These are phyloP conservation scores for Colinus virginianus DNA, from an alignment of 2,113 vertebrate species.

Conservation along the genomic window DNA sequence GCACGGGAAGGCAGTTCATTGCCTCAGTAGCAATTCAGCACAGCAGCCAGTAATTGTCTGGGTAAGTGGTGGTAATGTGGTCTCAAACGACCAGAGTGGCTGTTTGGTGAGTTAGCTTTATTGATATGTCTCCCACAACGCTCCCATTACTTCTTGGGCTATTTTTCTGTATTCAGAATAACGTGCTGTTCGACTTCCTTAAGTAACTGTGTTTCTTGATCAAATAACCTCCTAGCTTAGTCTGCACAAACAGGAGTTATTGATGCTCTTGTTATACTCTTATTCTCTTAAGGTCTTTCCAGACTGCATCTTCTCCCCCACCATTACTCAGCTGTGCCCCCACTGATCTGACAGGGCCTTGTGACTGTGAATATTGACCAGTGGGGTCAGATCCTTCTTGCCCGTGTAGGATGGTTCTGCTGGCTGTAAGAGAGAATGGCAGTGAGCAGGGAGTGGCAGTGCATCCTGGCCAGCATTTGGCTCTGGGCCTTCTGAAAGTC, in stretches of 20 bases:
- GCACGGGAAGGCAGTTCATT: not conserved
- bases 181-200: not conserved
- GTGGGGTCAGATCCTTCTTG: not conserved
- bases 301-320: not conserved
- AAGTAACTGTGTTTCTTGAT: not conserved
- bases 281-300: not conserved
- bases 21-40: not conserved
- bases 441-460: not conserved
- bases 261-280: rapidly evolving
- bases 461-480: not conserved
- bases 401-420: rapidly evolving
- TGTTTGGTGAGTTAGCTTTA: not conserved
- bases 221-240: not conserved
- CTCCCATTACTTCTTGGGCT: not conserved
- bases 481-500: not conserved
- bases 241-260: not conserved
- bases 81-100: not conserved
- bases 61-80: not conserved
- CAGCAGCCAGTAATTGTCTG: not conserved
- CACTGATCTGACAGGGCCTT: not conserved
- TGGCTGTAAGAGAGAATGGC: not conserved
- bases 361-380: not conserved
- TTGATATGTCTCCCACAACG: not conserved
- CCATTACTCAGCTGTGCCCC: not conserved
- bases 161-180: not conserved